Conservation (phyloP, 2,797 vertebrate genomes). For the Tapirus indicus region DNA sequence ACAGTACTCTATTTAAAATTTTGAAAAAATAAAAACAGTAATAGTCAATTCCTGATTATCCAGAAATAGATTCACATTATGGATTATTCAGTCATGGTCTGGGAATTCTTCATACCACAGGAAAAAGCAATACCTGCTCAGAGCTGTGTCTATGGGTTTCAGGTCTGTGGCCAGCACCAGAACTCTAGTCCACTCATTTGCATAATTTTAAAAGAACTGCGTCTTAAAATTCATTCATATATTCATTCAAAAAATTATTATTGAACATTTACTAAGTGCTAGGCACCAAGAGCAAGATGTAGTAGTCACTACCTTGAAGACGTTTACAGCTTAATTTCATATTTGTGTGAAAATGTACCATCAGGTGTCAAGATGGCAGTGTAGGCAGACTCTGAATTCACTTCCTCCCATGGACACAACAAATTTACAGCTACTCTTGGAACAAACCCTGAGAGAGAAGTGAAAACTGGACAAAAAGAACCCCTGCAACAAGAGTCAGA, state of each 20-base stretch:
- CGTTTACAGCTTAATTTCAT: background rate
- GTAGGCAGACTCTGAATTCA: no score
- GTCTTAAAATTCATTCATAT: background rate
- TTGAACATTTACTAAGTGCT: background rate
- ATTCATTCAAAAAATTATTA: conserved; percentile 9
- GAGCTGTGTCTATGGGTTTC: background rate
- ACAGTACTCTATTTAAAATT: background rate
- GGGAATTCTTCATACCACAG: background rate
- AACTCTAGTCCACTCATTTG: background rate
- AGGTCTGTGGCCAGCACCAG: background rate
- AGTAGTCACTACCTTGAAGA: background rate
- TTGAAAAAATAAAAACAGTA: background rate
- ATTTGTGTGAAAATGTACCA: background rate
- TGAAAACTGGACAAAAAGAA: no score
- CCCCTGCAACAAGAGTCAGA: no score
- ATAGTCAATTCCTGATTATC: background rate
- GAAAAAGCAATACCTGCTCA: background rate
- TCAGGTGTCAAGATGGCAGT: no score
- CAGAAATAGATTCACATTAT: background rate
- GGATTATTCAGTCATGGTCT: background rate
- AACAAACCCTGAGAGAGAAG: no score
- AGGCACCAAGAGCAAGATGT: background rate
- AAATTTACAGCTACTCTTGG: no score
- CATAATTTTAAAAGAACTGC: background rate
- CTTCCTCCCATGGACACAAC: no score